phyloP scores from a whole-genome alignment of 2,888 invertebrate species.

The Machimus rusticus region DNA sequence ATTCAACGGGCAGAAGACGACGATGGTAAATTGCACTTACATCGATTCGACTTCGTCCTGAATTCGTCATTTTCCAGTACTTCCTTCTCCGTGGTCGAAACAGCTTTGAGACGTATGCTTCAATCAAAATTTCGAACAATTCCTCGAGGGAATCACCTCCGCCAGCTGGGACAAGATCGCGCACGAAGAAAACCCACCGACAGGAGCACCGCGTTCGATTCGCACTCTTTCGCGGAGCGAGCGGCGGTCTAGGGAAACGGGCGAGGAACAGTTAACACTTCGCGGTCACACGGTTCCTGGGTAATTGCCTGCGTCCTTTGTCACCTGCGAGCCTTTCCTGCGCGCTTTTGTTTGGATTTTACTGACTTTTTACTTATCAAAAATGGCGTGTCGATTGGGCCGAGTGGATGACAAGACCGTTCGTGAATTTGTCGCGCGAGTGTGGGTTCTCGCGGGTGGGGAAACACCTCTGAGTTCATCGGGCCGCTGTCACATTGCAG shows the following conservation, averaged over 20 bases:
- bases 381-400: not conserved
- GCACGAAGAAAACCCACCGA: not conserved
- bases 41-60: conserved; percentile 72
- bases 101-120: not conserved
- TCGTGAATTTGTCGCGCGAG: not conserved
- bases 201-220: not conserved
- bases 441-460: not conserved
- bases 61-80: conserved; percentile 66
- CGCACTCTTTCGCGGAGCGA: no score
- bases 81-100: conserved; percentile 39
- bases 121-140: not conserved
- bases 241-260: not conserved
- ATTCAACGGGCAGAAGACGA: not conserved
- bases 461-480: not conserved
- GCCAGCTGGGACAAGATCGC: not conserved
- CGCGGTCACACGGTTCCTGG: not conserved
- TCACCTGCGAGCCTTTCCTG: not conserved
- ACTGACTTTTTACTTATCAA: not conserved
- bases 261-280: not conserved
- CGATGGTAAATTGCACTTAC: conserved; percentile 59
- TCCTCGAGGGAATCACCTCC: not conserved
- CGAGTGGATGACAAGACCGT: not conserved
- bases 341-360: not conserved
- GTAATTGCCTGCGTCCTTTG: not conserved
- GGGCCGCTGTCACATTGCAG: not conserved